phyloP scores from a whole-genome alignment of 2,113 vertebrate genomes.

The Puma concolor region DNA sequence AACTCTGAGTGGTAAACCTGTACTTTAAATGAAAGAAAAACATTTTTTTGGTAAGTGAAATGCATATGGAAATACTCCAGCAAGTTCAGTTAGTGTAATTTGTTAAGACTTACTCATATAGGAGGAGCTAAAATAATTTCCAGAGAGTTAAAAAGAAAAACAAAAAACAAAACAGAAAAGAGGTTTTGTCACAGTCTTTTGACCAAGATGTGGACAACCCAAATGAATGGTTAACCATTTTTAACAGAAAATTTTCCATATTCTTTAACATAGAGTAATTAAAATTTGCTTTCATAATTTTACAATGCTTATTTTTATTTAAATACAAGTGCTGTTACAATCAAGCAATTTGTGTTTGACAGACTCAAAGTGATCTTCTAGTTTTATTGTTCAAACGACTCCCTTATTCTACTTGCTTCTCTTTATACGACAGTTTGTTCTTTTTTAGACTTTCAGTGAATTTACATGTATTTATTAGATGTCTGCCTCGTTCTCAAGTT shows the following conservation, averaged over 20 bases:
- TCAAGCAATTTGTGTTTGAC: not conserved
- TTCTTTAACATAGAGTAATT: not conserved
- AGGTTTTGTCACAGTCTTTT: slow-evolving; percentile 56
- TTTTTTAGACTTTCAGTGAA: not conserved
- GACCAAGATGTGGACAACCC: slow-evolving; percentile 11
- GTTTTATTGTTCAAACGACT: not conserved
- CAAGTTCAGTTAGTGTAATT: slow-evolving; percentile 67
- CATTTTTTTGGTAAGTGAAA: slow-evolving; percentile 70
- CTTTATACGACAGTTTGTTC: not conserved
- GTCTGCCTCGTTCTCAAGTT: not conserved
- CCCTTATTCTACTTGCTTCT: not conserved
- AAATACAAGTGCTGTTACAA: not conserved
- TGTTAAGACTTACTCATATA: slow-evolving; percentile 19
- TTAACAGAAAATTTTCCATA: slow-evolving; percentile 32
- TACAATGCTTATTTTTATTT: slow-evolving; percentile 35
- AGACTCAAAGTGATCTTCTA: not conserved
- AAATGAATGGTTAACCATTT: slow-evolving; percentile 57
- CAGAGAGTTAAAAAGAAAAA: slow-evolving; percentile 60
- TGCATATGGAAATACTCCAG: slow-evolving; percentile 65
- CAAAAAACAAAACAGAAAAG: not conserved
- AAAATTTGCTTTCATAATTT: slow-evolving; percentile 30
- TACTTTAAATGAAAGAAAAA: slow-evolving; percentile 72
- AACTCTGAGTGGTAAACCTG: slow-evolving; percentile 74
- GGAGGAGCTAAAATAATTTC: slow-evolving; percentile 68
- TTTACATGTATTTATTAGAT: not conserved